These are phyloP conservation scores for Ictalurus punctatus DNA, from an alignment of 2,113 vertebrate genomes.

Conservation along the genomic window DNA sequence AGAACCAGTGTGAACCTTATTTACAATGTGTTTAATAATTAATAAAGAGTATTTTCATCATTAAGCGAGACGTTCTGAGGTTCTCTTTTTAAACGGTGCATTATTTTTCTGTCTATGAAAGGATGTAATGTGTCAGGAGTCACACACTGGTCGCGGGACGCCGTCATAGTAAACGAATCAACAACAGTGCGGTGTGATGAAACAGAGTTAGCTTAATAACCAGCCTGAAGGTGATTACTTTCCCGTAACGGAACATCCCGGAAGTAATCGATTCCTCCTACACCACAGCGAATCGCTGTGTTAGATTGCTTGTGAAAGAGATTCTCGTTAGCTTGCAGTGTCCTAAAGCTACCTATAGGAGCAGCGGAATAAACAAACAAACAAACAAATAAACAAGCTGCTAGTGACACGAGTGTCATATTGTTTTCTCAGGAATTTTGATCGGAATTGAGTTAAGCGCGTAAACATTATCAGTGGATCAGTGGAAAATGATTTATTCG, in stretches of 20 bases:
- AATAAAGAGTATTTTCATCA: constrained; percentile 61
- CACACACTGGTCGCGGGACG: no score
- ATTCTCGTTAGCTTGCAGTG: not conserved
- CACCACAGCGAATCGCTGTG: no score
- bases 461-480: not conserved
- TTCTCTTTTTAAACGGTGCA: not conserved
- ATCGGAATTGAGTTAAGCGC: not conserved
- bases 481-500: not conserved
- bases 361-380: not conserved
- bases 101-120: not conserved
- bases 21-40: constrained; percentile 48
- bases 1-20: constrained; percentile 30
- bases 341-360: not conserved
- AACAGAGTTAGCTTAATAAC: no score
- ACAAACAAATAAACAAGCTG: not conserved
- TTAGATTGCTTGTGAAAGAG: not conserved
- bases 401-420: not conserved
- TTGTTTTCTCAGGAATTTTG: not conserved
- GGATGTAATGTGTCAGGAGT: not conserved
- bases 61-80: not conserved
- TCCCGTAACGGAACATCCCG: no score
- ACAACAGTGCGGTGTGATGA: no score
- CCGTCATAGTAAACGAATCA: not conserved
- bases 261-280: no score
- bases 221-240: no score